phyloP scores from a whole-genome alignment of 2,797 vertebrate genomes.

The Sandelia bainsii region DNA sequence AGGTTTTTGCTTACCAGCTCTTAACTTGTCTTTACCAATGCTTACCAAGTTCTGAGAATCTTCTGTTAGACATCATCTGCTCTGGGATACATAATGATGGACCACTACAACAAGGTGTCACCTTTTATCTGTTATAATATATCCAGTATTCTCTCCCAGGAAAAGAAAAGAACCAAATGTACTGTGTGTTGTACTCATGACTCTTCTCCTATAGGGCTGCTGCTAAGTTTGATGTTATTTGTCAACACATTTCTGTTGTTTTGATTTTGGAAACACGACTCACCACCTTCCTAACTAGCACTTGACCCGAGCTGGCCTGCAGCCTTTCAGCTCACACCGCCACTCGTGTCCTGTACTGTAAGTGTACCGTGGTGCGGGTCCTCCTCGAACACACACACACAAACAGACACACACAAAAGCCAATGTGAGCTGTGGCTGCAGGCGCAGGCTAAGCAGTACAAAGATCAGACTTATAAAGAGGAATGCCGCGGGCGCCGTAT shows the following conservation, averaged over 20 bases:
- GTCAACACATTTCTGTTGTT: conserved; percentile 68
- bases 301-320: conserved; percentile 78
- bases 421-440: conserved; percentile 86
- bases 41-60: conserved; percentile 62
- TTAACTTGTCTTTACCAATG: conserved; percentile 46
- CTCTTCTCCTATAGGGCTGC: conserved; percentile 84
- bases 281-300: conserved; percentile 77
- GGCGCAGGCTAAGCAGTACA: conserved; percentile 90
- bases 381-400: conserved; percentile 62
- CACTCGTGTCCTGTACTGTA: conserved; percentile 79
- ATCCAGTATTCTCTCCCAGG: conserved; percentile 46
- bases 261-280: conserved; percentile 73
- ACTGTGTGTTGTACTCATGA: conserved; percentile 75
- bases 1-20: conserved; percentile 29
- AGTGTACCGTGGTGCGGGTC: conserved; percentile 73
- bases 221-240: conserved; percentile 52
- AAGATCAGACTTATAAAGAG: conserved; percentile 93
- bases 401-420: conserved; percentile 52
- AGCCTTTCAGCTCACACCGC: conserved; percentile 74
- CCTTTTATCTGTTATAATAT: conserved; percentile 54
- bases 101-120: conserved; percentile 58
- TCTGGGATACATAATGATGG: conserved; percentile 56
- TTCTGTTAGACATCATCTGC: conserved; percentile 58
- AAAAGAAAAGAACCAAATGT: conserved; percentile 68
- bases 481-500: conserved; percentile 86